These are phyloP conservation scores for Cirrhinus molitorella DNA, from an alignment of 2,797 vertebrate species.

Conservation along the genomic window DNA sequence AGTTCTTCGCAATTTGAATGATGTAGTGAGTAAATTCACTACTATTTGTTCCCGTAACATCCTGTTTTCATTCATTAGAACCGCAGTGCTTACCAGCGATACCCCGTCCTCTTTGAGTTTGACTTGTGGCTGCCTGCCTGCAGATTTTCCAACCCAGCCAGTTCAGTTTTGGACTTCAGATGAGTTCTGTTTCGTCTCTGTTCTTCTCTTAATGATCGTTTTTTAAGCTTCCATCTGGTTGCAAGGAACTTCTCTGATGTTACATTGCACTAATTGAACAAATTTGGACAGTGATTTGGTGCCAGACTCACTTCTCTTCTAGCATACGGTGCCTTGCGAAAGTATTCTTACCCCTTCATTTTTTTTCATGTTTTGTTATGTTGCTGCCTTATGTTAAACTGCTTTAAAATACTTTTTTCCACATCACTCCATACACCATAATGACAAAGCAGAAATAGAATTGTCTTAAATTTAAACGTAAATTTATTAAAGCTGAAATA, in stretches of 20 bases:
- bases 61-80: constrained; percentile 44
- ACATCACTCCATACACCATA: too few species aligned
- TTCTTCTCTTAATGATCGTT: constrained; percentile 65
- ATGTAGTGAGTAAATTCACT: constrained; percentile 62
- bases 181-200: constrained; percentile 64
- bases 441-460: too few species aligned
- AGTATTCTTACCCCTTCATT: too few species aligned
- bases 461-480: too few species aligned
- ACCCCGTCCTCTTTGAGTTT: constrained; percentile 49
- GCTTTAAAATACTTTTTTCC: too few species aligned
- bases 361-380: too few species aligned
- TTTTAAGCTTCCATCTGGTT: constrained; percentile 73
- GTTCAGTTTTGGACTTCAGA: constrained; percentile 63
- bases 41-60: constrained; percentile 45
- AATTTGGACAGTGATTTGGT: constrained; percentile 57
- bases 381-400: too few species aligned
- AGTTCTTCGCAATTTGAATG: constrained; percentile 55
- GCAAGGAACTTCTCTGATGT: constrained; percentile 65
- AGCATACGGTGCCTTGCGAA: not conserved
- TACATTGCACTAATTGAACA: constrained; percentile 56
- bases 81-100: constrained; percentile 42
- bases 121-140: constrained; percentile 55
- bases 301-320: constrained; percentile 22
- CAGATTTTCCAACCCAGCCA: constrained; percentile 65
- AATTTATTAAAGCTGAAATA: too few species aligned